Base-by-base conservation (phyloP, 2,797 vertebrate genomes). In the Ctenopoma multispine region DNA sequence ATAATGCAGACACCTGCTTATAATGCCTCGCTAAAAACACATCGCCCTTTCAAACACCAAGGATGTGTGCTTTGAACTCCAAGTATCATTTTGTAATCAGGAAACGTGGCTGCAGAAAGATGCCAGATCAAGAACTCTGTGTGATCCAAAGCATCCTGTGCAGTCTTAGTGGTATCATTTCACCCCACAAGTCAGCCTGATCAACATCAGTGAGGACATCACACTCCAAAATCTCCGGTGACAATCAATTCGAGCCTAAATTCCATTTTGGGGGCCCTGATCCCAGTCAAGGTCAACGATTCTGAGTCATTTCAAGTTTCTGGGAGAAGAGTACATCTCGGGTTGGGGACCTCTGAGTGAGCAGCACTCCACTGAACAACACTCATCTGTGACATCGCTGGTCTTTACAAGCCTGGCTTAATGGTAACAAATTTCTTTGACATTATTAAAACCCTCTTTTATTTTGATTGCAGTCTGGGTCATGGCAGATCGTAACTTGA, bases 341-440 rank as follows among this genome's bases (percentile, higher is more conserved):
- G 77, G 63, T 57, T 47, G 60, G 61, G 48, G 47, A 79, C 69
- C 72, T 77, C 21, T 69, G 49, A 75, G 75, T 47, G 48, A 78
- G 56, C 15, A 0, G 50, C 20, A 24, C 63, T 72, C 24, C 7
- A 3, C 43, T 27, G 70, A 83, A 69, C 44, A 75, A 75, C 62
- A 80, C 51, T 68, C 57, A 12, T 61, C 55, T 36, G 72, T 77
- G 75, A 44, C 80, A 73, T 82, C 11, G 77, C 80, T 89, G 86
- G 77, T 86, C 80, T 92, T 92, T 91, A 92, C 81, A 92, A 87
- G 85, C 81, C 85, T n/a, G 67, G 65, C 57, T 90, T 92, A 84
- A 91, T 77, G 83, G 60, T 67, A 85, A 89, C 87, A 88, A 77
- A 89, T 90, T 91, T 78, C 72, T 87, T 69, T 82, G 84, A 67